phyloP scores from a whole-genome alignment of 64 coral and sea anemone genomes.

The Montipora foliosa region DNA sequence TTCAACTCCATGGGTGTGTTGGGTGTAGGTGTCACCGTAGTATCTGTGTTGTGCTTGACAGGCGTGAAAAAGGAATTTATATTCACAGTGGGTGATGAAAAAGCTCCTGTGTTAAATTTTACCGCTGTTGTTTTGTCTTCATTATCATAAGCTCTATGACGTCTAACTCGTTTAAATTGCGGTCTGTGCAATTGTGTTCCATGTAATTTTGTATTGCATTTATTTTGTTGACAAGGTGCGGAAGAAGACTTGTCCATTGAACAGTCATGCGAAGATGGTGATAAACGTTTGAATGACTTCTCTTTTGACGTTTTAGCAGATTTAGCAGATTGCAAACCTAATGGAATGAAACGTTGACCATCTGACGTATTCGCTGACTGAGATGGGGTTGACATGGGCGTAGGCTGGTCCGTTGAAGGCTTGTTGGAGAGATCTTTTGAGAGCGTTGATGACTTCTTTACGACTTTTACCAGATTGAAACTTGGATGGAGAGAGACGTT shows the following conservation, averaged over 20 bases:
- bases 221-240: neutral
- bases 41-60: neutral
- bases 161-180: neutral
- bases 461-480: neutral
- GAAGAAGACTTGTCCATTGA: neutral
- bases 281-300: neutral
- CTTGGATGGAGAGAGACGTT: neutral
- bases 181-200: neutral
- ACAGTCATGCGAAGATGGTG: neutral
- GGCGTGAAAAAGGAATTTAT: neutral
- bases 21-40: neutral
- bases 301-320: conserved; percentile 3
- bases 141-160: neutral
- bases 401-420: neutral
- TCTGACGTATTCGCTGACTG: neutral
- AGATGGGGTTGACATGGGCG: neutral
- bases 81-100: neutral
- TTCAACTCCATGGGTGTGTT: neutral
- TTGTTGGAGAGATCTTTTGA: neutral
- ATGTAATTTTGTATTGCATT: neutral
- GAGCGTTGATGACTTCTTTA: neutral
- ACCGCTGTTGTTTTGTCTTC: neutral
- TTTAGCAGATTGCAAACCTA: neutral
- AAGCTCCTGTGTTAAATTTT: neutral
- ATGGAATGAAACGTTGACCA: neutral